Evolutionary conservation across 2,797 vertebrate species (phyloP).

Genomic region (Gobionotothen gibberifrons): DNA sequence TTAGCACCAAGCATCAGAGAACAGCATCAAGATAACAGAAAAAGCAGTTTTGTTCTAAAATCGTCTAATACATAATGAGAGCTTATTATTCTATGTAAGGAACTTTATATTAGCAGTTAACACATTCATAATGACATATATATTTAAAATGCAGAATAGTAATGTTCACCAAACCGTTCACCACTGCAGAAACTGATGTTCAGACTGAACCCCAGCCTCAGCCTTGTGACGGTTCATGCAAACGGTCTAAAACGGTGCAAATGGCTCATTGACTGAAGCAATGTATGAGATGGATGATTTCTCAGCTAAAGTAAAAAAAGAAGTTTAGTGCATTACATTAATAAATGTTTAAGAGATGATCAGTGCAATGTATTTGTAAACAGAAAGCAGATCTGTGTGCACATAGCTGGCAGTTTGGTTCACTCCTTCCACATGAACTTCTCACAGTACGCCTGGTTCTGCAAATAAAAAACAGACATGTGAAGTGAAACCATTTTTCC

Average conservation of each 20-base stretch:
- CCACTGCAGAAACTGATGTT: constrained; percentile 17
- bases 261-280: constrained; percentile 9
- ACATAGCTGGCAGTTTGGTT: constrained; percentile 11
- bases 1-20: background rate
- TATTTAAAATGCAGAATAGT: constrained; percentile 2
- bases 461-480: constrained; percentile 22
- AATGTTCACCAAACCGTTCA: constrained; percentile 21
- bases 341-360: constrained; percentile 22
- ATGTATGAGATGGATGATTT: background rate
- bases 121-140: constrained; percentile 17
- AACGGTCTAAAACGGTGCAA: too few relatives aligned
- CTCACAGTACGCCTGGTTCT: constrained; percentile 83
- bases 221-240: constrained; percentile 35
- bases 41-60: background rate
- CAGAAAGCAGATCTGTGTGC: constrained; percentile 9
- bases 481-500: background rate
- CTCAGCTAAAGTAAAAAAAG: background rate
- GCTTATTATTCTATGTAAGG: background rate
- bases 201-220: constrained; percentile 36
- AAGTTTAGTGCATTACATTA: constrained; percentile 47
- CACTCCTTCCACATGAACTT: constrained; percentile 73
- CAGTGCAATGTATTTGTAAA: constrained; percentile 19
- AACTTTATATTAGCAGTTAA: background rate
- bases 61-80: constrained; percentile 13
- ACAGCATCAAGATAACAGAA: constrained; percentile 5